Base-by-base conservation (phyloP, 2,888 invertebrate genomes). In the Hydraecia micacea region DNA sequence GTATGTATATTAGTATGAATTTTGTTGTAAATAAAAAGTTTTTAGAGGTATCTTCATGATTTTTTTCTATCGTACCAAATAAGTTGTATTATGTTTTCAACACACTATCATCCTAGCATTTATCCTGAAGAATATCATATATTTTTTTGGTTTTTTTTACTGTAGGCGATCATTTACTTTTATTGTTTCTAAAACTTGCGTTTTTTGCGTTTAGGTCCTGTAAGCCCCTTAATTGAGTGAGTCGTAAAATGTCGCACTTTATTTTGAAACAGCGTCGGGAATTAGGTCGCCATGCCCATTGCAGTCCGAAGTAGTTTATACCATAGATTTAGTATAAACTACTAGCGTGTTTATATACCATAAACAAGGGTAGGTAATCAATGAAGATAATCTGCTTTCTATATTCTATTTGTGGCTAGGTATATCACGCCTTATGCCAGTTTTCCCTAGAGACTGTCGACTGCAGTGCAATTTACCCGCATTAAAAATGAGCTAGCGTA, bases 401-500 rank as follows among this genome's bases (percentile, higher is more conserved):
- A 39, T 67, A 73, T 32, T 52, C 13, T 52, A 28, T 79, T 62
- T 63, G 18, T 73, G 49, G 63, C 8, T 63, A 55, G 15, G 36
- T 62, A 62, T 46, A 32, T 49, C 67, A 69, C 39, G 62, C 46
- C 69, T 7, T 71, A 73, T 63, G 76, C 66, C 62, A 79, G 73
- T 72, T 80, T 81, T 86, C 78, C 79, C 79, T 68, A 74, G 79
- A 70, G 83, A 74, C 66, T 60, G 71, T 63, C 60, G 78, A 71
- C 73, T 79, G 81, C 80, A 79, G 80, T 79, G 83, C 70, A 79
- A 80, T 81, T 85, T 80, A 73, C 71, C 36, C 70, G 67, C 83
- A 87, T 85, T 85, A 80, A 62, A 81, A 88, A 87, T 82, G 80
- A 87, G 39, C 32, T 18, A 66, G 55, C 73, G 68, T 75, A 62